phyloP scores from a whole-genome alignment of 2,113 vertebrate species.

The Peromyscus polionotus region DNA sequence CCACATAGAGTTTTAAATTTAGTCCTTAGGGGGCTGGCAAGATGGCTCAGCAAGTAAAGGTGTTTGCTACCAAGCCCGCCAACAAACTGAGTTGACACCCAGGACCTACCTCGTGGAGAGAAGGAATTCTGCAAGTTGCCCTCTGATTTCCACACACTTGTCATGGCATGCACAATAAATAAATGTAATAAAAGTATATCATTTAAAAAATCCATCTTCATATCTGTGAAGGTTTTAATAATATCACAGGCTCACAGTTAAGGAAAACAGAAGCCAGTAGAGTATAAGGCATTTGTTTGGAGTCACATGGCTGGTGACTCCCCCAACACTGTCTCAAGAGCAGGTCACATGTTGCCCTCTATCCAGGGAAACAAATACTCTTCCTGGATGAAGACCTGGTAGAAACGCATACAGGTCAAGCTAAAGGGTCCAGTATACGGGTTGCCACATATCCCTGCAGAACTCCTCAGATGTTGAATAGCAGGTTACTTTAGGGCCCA shows the following conservation, averaged over 20 bases:
- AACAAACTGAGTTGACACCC: neutral
- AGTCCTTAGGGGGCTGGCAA: neutral
- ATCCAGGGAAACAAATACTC: neutral
- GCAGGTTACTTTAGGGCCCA: constrained; percentile 51
- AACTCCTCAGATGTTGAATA: neutral
- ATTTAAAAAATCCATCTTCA: neutral
- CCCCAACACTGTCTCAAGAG: neutral
- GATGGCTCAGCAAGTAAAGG: neutral
- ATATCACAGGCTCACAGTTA: constrained; percentile 1
- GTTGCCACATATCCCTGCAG: neutral
- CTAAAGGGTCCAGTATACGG: neutral
- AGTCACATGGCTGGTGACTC: neutral
- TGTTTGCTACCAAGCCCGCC: neutral
- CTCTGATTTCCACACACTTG: neutral
- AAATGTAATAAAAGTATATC: neutral
- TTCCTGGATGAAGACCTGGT: neutral
- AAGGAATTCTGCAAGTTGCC: neutral
- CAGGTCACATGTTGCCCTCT: neutral
- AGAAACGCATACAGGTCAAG: neutral
- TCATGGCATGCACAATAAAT: neutral
- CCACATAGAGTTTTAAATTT: neutral
- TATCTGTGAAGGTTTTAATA: constrained; percentile 14
- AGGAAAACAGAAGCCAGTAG: constrained; percentile 2
- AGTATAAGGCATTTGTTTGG: neutral
- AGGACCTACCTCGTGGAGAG: neutral